Percentiles rank a stretch among this genome's conserved stretches.
These are phyloP conservation scores for Trogon melanurus DNA, from an alignment of 2,113 vertebrate species.

Conservation along the genomic window DNA sequence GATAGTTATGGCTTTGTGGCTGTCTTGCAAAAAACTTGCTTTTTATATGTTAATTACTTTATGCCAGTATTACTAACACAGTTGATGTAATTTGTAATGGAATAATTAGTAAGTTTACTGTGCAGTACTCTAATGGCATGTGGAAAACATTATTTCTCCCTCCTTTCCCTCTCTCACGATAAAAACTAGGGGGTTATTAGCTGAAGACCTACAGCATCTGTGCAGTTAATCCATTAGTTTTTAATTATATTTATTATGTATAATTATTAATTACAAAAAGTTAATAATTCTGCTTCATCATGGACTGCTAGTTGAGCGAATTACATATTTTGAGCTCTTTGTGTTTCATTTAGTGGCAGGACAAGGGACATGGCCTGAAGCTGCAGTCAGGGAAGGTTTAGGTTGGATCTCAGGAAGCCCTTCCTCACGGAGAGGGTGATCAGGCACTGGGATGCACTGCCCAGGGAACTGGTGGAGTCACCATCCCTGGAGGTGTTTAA, in stretches of 20 bases:
- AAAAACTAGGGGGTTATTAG: not conserved
- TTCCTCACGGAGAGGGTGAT: no score
- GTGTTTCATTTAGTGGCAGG: not conserved
- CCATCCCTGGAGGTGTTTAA: no score
- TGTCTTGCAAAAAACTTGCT: not conserved
- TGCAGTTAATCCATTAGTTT: not conserved
- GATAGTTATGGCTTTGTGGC: not conserved
- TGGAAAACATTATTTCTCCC: not conserved
- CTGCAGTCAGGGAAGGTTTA: no score
- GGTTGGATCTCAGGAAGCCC: no score
- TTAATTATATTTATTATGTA: not conserved
- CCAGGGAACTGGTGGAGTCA: no score
- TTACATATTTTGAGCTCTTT: not conserved
- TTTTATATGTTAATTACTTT: not conserved
- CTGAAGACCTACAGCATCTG: not conserved
- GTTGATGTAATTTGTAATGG: not conserved
- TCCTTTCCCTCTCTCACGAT: not conserved
- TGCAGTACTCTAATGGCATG: not conserved
- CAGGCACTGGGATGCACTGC: no score
- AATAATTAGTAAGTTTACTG: not conserved
- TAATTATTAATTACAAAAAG: not conserved
- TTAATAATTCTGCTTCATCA: not conserved
- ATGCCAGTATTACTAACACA: not conserved
- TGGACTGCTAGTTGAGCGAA: not conserved
- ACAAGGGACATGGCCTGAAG: no score